Percentiles rank a stretch among this genome's conserved stretches.
Conservation (phyloP, 2,113 vertebrate species). For the Strix uralensis region DNA sequence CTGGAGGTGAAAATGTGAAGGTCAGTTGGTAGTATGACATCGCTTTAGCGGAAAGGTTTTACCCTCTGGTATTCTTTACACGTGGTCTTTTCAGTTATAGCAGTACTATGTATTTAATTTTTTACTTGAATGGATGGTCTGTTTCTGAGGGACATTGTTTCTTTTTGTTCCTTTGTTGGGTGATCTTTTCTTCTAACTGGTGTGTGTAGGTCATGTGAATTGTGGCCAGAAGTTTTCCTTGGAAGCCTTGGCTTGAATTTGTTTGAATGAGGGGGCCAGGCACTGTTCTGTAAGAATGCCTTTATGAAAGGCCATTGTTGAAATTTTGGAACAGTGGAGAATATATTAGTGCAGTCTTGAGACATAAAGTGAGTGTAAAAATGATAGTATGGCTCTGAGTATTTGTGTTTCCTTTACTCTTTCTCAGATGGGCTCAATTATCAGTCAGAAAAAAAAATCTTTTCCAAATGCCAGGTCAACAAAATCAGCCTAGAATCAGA, state of each 20-base stretch:
- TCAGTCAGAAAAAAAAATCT: neutral
- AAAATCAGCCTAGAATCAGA: neutral
- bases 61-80: constrained; percentile 33
- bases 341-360: neutral
- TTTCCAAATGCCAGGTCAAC: neutral
- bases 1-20: constrained; percentile 27
- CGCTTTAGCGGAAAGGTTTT: neutral
- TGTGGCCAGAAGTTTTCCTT: constrained; percentile 19
- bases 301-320: constrained; percentile 18
- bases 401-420: neutral
- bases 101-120: constrained; percentile 5
- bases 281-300: neutral
- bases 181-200: neutral
- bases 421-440: neutral
- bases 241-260: neutral
- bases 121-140: constrained; percentile 29
- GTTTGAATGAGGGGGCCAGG: neutral
- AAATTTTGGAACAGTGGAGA: neutral
- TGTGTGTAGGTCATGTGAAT: constrained; percentile 38
- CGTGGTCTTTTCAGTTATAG: constrained; percentile 23
- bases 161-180: constrained; percentile 1
- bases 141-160: constrained; percentile 17
- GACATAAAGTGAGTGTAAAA: neutral
- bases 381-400: neutral
- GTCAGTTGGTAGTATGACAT: constrained; percentile 3